Evolutionary conservation across 2,797 vertebrate genomes (phyloP).

Genomic region (Pseudotriccus pelzelni): DNA sequence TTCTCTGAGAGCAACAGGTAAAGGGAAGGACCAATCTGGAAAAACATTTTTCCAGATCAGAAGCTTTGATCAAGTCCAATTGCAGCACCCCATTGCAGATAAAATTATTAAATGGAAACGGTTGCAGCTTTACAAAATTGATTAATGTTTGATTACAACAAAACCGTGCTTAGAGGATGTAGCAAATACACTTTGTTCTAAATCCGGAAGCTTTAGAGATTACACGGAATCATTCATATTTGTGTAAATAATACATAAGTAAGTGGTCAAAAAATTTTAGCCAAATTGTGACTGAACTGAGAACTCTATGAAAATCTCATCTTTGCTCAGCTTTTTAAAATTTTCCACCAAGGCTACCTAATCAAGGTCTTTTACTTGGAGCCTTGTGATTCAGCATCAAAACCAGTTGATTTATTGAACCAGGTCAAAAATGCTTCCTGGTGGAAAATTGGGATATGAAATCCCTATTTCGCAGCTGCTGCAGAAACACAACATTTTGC

Average conservation of each 20-base stretch:
- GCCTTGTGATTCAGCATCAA: background rate
- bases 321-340: background rate
- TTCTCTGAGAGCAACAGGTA: background rate
- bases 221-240: background rate
- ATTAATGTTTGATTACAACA: background rate
- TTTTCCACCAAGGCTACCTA: background rate
- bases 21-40: background rate
- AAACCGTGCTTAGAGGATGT: background rate
- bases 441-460: background rate
- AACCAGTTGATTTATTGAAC: background rate
- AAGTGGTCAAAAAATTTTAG: background rate
- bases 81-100: background rate
- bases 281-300: background rate
- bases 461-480: background rate
- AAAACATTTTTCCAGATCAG: background rate
- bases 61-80: background rate
- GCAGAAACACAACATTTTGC: background rate
- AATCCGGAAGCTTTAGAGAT: background rate
- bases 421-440: background rate
- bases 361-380: background rate
- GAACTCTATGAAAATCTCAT: background rate
- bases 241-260: background rate
- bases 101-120: background rate
- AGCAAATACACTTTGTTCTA: background rate
- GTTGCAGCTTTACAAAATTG: background rate